Percentiles rank a stretch among this genome's conserved stretches.
phyloP scores from a whole-genome alignment of 30 jellyfish, hydroid and myxozoan genomes.

The Hydra vulgaris region DNA sequence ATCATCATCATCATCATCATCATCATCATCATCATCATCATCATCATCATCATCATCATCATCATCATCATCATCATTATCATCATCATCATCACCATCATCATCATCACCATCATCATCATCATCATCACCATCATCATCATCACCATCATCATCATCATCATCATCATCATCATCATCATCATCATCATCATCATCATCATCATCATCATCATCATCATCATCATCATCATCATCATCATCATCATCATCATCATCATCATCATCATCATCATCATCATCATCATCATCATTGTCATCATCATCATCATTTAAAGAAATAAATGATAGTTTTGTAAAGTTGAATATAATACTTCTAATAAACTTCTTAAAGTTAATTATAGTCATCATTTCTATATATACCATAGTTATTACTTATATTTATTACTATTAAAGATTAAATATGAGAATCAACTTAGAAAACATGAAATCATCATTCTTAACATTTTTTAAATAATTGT shows the following conservation, averaged over 20 bases:
- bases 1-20: neutral
- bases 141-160: neutral
- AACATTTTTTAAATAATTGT: too few relatives aligned
- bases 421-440: too few relatives aligned
- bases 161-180: neutral
- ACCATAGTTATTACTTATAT: too few relatives aligned
- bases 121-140: neutral
- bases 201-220: neutral
- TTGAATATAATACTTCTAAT: too few relatives aligned
- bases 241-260: conserved; percentile 1
- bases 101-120: neutral
- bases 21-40: neutral
- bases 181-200: conserved; percentile 6
- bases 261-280: too few relatives aligned
- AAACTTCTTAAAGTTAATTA: too few relatives aligned
- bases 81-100: neutral
- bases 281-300: neutral
- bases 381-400: too few relatives aligned
- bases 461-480: too few relatives aligned
- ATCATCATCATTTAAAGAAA: neutral
- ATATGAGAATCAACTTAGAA: too few relatives aligned
- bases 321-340: too few relatives aligned
- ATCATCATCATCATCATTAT: conserved; percentile 2
- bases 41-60: neutral
- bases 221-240: neutral